Evolutionary conservation across 2,888 invertebrate genomes (phyloP).

Genomic region (Drosophila austrosaltans): DNA sequence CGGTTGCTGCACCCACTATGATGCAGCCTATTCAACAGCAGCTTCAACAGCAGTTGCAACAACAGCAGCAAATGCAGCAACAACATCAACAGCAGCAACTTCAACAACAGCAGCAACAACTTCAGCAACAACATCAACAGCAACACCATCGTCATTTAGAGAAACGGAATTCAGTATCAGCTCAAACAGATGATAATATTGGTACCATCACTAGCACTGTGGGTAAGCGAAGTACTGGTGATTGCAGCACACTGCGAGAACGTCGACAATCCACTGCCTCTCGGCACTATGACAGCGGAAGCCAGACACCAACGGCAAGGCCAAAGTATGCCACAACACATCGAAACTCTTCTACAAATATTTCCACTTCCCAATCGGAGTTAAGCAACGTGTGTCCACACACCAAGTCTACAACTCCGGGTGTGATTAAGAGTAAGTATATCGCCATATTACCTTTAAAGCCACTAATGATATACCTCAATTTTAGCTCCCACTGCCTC

Average conservation of each 20-base stretch:
- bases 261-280: slow-evolving; percentile 79
- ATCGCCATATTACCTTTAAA: not conserved
- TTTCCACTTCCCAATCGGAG: slow-evolving; percentile 82
- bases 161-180: slow-evolving; percentile 82
- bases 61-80: slow-evolving; percentile 49
- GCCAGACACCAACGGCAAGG: slow-evolving; percentile 80
- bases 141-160: slow-evolving; percentile 77
- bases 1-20: slow-evolving; percentile 45
- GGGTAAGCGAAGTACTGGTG: slow-evolving; percentile 75
- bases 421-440: slow-evolving; percentile 76
- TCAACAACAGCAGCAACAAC: slow-evolving; percentile 53
- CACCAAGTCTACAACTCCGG: slow-evolving; percentile 79
- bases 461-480: not conserved
- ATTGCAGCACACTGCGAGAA: slow-evolving; percentile 73
- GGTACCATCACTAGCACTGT: slow-evolving; percentile 71
- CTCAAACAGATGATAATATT: slow-evolving; percentile 81
- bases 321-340: slow-evolving; percentile 80
- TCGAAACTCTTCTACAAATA: slow-evolving; percentile 81
- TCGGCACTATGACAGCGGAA: slow-evolving; percentile 79
- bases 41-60: slow-evolving; percentile 51
- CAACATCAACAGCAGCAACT: slow-evolving; percentile 58
- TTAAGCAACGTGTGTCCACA: slow-evolving; percentile 82
- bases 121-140: slow-evolving; percentile 61
- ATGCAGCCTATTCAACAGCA: slow-evolving; percentile 63
- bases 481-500: slow-evolving; percentile 72